Percentiles rank a stretch among this genome's conserved stretches.
These are phyloP conservation scores for Urocitellus parryii DNA, from an alignment of 2,113 vertebrate genomes.

Conservation along the genomic window DNA sequence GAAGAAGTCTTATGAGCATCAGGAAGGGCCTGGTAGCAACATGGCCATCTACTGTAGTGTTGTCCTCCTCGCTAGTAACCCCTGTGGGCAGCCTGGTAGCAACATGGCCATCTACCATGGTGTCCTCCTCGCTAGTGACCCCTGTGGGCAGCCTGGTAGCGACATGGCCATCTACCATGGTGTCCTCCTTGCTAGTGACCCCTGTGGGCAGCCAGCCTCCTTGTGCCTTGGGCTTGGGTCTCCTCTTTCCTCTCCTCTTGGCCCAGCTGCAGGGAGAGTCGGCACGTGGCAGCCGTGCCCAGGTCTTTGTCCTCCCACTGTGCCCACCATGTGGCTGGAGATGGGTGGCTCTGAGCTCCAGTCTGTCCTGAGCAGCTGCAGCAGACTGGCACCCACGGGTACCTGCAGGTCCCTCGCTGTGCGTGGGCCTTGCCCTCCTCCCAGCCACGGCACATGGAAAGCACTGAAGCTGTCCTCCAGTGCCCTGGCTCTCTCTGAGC, in stretches of 20 bases:
- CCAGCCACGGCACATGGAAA: accelerated
- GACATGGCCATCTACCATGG: too few species aligned
- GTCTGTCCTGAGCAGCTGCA: background rate
- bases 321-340: background rate
- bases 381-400: too few species aligned
- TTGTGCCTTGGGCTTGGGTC: background rate
- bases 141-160: too few species aligned
- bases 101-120: background rate
- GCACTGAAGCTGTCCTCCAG: background rate
- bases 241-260: background rate
- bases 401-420: background rate
- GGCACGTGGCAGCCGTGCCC: background rate
- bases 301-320: background rate
- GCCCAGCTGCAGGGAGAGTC: accelerated
- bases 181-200: too few species aligned
- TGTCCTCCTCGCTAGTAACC: too few species aligned
- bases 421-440: too few species aligned
- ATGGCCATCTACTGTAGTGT: too few species aligned
- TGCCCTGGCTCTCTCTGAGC: background rate
- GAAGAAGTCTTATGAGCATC: background rate
- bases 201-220: too few species aligned
- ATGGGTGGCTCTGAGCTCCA: background rate
- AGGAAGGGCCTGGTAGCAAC: background rate
- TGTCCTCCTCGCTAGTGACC: too few species aligned
- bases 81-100: too few species aligned